Evolutionary conservation across 2,113 vertebrate genomes (phyloP), one percentile per base, ranked within the genome.

Genomic region (Malurus melanocephalus): DNA sequence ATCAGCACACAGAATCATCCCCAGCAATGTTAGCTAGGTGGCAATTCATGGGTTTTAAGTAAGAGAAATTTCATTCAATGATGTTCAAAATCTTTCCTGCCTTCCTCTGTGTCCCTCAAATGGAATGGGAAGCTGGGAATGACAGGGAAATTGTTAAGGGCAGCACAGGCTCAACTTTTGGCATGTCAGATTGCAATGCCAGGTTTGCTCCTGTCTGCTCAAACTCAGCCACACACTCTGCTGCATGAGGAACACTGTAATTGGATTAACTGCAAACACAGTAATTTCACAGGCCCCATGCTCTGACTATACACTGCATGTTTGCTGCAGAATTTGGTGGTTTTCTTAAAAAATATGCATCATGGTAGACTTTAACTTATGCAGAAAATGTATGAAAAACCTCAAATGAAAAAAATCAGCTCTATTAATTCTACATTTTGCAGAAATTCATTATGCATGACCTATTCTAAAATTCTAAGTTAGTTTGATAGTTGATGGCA

Each of bases 121-220:
- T 21, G 33, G 16, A 80, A 61, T 11, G 33, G 28, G 35, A 83
- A 80, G 35, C 33, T 24, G 51, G 12, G 68, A 56, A 71, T 51
- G 60, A 48, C 16, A 73, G 10, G 13, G 3, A 10, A 59, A 28
- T 43, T 0, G 0, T 49, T 38, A 38, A 72, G 0, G 7, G 49
- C 20, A 52, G 64, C 40, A 33, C 7, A 40, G 49, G 26, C 53
- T 49, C 42, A 78, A 51, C 22, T 66, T 40, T n/a, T 4, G 20
- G n/a, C 61, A 49, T 0, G 0, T 16, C 15, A 33, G 51, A 19
- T 40, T 43, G 38, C 67, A 69, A 14, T 13, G 15, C n/a, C n/a
- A 62, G 62, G 10, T 42, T 61, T 68, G 55, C 38, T 77, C n/a
- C 32, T 35, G 7, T 14, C 71, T 82, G 30, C 66, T 87, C 38